Percentiles rank a stretch among this genome's conserved stretches.
These are phyloP conservation scores for Sturnus vulgaris DNA, from an alignment of 2,113 vertebrate species.

Conservation along the genomic window DNA sequence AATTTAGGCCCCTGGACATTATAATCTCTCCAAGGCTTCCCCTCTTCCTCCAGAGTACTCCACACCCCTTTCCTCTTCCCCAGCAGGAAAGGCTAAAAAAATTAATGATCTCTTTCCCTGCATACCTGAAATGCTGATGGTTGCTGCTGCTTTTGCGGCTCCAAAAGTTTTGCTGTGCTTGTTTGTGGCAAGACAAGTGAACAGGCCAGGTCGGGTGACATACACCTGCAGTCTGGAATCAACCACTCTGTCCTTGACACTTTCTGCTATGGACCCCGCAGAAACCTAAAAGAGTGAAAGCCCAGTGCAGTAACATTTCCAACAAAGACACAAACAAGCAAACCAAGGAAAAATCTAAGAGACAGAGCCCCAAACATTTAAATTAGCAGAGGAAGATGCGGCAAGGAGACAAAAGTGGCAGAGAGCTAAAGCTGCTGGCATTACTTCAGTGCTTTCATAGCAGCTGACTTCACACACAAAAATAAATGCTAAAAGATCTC, in stretches of 20 bases:
- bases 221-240: constrained; percentile 84
- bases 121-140: constrained; percentile 86
- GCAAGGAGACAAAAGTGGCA: neutral
- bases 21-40: neutral
- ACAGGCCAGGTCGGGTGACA: constrained; percentile 87
- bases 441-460: neutral
- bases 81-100: neutral
- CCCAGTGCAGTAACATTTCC: neutral
- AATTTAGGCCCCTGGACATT: neutral
- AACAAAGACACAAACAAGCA: neutral
- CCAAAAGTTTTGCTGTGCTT: constrained; percentile 89
- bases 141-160: constrained; percentile 88
- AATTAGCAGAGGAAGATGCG: neutral
- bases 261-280: constrained; percentile 85
- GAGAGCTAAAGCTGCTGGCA: neutral
- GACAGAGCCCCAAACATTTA: neutral
- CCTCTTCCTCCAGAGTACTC: neutral
- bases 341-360: neutral
- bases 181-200: constrained; percentile 92
- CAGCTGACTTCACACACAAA: neutral
- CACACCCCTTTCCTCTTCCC: neutral
- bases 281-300: constrained; percentile 74
- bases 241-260: constrained; percentile 82
- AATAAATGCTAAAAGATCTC: neutral
- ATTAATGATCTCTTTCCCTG: neutral